These are phyloP conservation scores for Chalcis sispes DNA, from an alignment of 2,888 invertebrate species.

Conservation along the genomic window DNA sequence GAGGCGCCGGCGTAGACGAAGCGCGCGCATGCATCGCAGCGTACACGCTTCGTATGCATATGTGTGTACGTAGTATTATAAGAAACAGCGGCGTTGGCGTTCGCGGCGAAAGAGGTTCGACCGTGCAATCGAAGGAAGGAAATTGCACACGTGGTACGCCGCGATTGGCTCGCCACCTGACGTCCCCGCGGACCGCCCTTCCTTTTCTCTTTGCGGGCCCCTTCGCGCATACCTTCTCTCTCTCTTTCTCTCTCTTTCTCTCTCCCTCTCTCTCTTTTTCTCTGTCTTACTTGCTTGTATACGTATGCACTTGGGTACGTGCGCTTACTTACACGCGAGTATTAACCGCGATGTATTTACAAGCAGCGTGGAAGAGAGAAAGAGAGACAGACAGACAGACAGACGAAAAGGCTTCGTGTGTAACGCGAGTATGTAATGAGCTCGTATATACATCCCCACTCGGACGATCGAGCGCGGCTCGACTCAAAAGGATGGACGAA, in stretches of 20 bases:
- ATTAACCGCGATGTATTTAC: too few relatives aligned
- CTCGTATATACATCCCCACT: conserved; percentile 23
- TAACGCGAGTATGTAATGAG: conserved; percentile 39
- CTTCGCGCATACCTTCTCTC: not conserved
- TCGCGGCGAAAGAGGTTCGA: too few relatives aligned
- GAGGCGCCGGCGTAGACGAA: too few relatives aligned
- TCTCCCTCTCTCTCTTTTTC: not conserved
- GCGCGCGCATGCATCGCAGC: not conserved
- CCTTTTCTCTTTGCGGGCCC: conserved; percentile 48
- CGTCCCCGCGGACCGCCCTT: conserved; percentile 74
- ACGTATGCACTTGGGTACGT: conserved; percentile 54
- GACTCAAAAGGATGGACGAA: conserved; percentile 6
- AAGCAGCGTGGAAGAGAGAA: conserved; percentile 46
- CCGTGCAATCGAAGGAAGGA: conserved; percentile 67
- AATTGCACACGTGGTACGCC: conserved; percentile 71
- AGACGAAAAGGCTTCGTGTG: conserved; percentile 18
- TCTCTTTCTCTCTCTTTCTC: not conserved
- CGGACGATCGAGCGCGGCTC: not conserved
- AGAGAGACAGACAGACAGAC: conserved; percentile 51
- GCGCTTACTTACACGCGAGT: not conserved
- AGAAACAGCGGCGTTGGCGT: too few relatives aligned
- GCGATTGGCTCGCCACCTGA: conserved; percentile 73
- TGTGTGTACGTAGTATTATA: not conserved
- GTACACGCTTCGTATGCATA: not conserved
- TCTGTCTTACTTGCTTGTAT: not conserved